A percentile compares a stretch with the other conserved stretches of the same genome.
phyloP scores from a whole-genome alignment of 2,888 invertebrate species.

The Chrysomela aeneicollis region DNA sequence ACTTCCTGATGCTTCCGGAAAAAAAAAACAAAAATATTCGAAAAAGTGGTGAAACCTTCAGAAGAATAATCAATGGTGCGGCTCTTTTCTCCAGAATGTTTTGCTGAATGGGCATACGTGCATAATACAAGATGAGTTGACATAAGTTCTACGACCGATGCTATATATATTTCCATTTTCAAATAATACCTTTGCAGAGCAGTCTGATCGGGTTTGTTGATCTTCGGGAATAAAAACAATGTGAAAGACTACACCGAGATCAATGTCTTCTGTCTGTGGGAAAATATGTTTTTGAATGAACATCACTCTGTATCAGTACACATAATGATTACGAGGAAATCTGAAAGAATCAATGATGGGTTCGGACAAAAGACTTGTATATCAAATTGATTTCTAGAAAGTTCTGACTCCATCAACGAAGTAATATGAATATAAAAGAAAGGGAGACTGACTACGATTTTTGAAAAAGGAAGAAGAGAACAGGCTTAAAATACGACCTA shows the following conservation, averaged over 20 bases:
- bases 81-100: not conserved
- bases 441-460: too few relatives aligned
- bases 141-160: conserved; percentile 25
- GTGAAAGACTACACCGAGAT: conserved; percentile 42
- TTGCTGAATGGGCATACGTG: not conserved
- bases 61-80: too few relatives aligned
- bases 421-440: too few relatives aligned
- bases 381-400: not conserved
- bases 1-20: too few relatives aligned
- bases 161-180: conserved; percentile 26
- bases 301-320: conserved; percentile 6
- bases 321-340: conserved; percentile 12
- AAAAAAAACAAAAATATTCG: too few relatives aligned
- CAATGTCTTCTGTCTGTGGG: conserved; percentile 37
- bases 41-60: too few relatives aligned
- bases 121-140: conserved; percentile 11
- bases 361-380: not conserved
- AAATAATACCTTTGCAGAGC: conserved; percentile 30
- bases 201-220: conserved; percentile 38
- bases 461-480: too few relatives aligned
- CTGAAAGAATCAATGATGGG: conserved; percentile 1
- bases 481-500: too few relatives aligned
- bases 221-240: conserved; percentile 36
- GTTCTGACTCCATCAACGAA: too few relatives aligned
- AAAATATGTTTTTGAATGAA: conserved; percentile 26